phyloP scores from a whole-genome alignment of 2,888 invertebrate genomes.

The Pharmacophagus antenor region DNA sequence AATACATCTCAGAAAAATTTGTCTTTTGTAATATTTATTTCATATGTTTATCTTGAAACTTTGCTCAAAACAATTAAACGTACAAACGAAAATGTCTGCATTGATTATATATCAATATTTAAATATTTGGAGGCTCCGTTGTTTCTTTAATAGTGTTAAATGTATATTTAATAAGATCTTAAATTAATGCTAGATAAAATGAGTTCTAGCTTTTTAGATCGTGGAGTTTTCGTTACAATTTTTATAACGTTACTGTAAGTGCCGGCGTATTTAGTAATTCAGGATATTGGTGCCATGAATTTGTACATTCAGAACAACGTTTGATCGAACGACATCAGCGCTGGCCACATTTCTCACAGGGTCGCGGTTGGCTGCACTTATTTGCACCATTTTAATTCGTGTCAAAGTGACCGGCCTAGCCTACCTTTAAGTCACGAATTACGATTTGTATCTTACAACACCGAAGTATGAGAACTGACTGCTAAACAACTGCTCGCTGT shows the following conservation, averaged over 20 bases:
- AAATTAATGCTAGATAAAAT: not conserved
- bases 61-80: slow-evolving; percentile 11
- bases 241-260: slow-evolving; percentile 33
- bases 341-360: slow-evolving; percentile 41
- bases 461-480: slow-evolving; percentile 32
- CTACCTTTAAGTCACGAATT: slow-evolving; percentile 41
- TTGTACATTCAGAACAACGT: slow-evolving; percentile 54
- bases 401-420: slow-evolving; percentile 46
- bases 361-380: slow-evolving; percentile 44
- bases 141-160: not conserved
- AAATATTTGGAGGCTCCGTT: not conserved
- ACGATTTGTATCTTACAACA: slow-evolving; percentile 39
- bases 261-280: slow-evolving; percentile 42
- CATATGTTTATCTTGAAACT: not conserved
- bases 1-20: not conserved
- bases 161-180: not conserved
- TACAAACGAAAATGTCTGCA: not conserved
- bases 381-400: slow-evolving; percentile 50
- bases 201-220: not conserved
- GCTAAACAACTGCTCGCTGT: slow-evolving; percentile 20
- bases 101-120: not conserved
- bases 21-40: not conserved
- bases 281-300: slow-evolving; percentile 39
- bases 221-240: not conserved
- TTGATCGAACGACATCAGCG: slow-evolving; percentile 48